Conservation (phyloP, 35 echinoderm and acorn worm species). For the Acanthaster planci region DNA sequence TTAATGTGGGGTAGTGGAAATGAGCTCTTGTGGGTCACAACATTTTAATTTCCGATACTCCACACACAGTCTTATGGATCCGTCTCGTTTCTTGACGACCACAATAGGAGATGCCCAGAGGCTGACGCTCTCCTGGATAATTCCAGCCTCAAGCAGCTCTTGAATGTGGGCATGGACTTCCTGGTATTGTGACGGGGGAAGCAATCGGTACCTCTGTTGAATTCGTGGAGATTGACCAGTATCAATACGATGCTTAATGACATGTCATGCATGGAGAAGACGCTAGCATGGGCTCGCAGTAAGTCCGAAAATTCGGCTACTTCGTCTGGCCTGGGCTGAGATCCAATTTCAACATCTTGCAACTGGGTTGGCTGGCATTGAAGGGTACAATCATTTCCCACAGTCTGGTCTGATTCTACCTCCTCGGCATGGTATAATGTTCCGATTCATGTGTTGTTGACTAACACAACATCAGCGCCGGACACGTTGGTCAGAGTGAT, state of each 20-base stretch:
- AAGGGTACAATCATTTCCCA: too few species aligned
- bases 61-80: neutral
- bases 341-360: too few species aligned
- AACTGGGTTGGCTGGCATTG: too few species aligned
- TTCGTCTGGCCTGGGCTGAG: too few species aligned
- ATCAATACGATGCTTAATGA: slow-evolving; percentile 59
- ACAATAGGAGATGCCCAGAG: slow-evolving; percentile 24
- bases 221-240: slow-evolving; percentile 38
- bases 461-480: too few species aligned
- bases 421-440: too few species aligned
- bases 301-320: too few species aligned
- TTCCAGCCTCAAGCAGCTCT: slow-evolving; percentile 41
- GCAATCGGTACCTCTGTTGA: slow-evolving; percentile 32
- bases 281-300: too few species aligned
- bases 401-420: too few species aligned
- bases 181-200: slow-evolving; percentile 22
- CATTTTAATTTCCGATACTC: slow-evolving; percentile 13
- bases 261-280: too few species aligned
- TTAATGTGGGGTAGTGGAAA: slow-evolving; percentile 49
- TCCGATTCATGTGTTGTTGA: too few species aligned
- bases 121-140: slow-evolving; percentile 24
- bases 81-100: slow-evolving; percentile 11
- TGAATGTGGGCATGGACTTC: slow-evolving; percentile 42
- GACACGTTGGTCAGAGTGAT: too few species aligned
- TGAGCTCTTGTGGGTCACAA: slow-evolving; percentile 48